Evolutionary conservation across 2,797 vertebrate species (phyloP), one percentile per base, ranked within the genome.

Genomic region (Myotis daubentonii): DNA sequence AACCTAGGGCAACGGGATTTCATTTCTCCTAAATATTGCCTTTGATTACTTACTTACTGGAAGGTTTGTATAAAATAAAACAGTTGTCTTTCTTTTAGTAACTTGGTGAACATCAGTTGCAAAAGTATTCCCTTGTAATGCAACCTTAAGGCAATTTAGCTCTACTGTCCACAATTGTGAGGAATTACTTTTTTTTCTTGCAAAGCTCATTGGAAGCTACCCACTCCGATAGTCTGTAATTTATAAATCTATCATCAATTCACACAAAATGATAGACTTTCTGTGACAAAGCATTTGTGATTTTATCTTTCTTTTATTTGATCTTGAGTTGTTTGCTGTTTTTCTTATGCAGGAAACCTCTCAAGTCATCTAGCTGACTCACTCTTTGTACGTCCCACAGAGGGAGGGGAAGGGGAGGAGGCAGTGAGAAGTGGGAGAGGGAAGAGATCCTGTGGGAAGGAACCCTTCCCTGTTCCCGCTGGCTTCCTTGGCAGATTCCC

Each of bases 1-100:
- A 94, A 95, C 82, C 33, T 88, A 49, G 49, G 78, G 88, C 78
- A 78, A 17, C 72, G 53, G 85, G 88, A 72, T 88, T 66, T 13
- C 44, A 23, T 95, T 92, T 92, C 62, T 95, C 15, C 38, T 95
- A 83, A 94, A 93, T 90, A 80, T 8, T 33, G n/a, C 19, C 65
- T 94, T 93, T 74, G 38, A 62, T 89, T 72, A 13, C 92, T 89
- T 71, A 47, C 68, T 85, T 87, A 33, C 82, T 36, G 87, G 53
- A 76, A 94, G 17, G 0, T 41, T 71, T 76, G 2, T 44, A 92
- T 72, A 80, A 87, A 93, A 87, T 88, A 74, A 93, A 85, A 74
- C 19, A 65, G 5, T 5, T 36, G 82, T 94, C 66, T 71, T 84
- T 74, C 28, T 87, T 92, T 96, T 49, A 70, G 75, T 62, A 81